phyloP scores from a whole-genome alignment of 2,797 vertebrate genomes.

The Pteropus rufus region DNA sequence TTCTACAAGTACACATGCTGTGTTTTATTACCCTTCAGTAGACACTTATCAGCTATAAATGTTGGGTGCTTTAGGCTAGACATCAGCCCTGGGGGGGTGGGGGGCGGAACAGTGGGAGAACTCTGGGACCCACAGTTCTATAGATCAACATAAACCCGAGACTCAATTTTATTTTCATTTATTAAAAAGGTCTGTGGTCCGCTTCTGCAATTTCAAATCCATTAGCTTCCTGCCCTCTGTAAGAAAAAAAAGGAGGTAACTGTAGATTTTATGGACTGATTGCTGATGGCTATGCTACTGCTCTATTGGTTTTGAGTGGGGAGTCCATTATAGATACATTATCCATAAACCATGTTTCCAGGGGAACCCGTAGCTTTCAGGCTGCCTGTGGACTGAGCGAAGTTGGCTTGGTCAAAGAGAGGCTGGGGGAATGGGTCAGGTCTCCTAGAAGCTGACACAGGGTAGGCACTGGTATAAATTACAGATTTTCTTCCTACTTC shows the following conservation, averaged over 20 bases:
- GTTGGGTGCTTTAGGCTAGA: conserved; percentile 65
- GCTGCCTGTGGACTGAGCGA: conserved; percentile 44
- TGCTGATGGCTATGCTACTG: conserved; percentile 78
- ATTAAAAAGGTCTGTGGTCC: conserved; percentile 75
- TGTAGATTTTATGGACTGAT: conserved; percentile 84
- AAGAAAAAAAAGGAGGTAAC: conserved; percentile 70
- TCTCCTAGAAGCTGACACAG: conserved; percentile 67
- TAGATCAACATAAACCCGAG: conserved; percentile 66
- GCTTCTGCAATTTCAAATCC: conserved; percentile 75
- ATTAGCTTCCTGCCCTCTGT: conserved; percentile 73
- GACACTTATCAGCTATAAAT: conserved; percentile 70
- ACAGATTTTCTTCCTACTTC: conserved; percentile 59
- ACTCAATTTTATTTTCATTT: conserved; percentile 74
- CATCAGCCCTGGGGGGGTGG: conserved; percentile 62
- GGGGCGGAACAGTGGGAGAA: conserved; percentile 36
- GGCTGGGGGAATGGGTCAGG: conserved; percentile 62
- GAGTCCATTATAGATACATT: conserved; percentile 81
- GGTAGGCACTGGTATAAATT: conserved; percentile 33
- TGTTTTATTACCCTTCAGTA: conserved; percentile 75
- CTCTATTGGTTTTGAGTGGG: conserved; percentile 78
- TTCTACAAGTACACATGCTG: conserved; percentile 64
- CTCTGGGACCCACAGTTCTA: conserved; percentile 46
- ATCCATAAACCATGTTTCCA: conserved; percentile 76
- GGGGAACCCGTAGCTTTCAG: conserved; percentile 51
- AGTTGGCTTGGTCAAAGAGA: conserved; percentile 46